These are phyloP conservation scores for Tetragonula carbonaria DNA, from an alignment of 2,888 invertebrate genomes.

Conservation along the genomic window DNA sequence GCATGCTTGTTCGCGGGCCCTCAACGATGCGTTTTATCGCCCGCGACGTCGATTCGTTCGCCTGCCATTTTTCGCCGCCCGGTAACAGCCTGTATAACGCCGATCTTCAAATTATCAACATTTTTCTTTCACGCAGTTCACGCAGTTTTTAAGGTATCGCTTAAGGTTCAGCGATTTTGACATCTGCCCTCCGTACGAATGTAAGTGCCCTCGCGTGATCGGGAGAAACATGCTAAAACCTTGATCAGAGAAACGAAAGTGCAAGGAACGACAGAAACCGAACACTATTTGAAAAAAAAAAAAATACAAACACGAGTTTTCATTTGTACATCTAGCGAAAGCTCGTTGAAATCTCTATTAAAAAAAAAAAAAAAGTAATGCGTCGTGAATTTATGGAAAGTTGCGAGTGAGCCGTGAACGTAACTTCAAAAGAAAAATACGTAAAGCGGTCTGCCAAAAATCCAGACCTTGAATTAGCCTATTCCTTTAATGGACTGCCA, in stretches of 20 bases:
- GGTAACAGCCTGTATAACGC: not conserved
- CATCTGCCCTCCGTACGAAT: not conserved
- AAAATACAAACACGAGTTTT: no score
- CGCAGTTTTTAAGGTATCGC: no score
- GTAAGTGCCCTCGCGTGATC: no score
- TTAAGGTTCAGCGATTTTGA: not conserved
- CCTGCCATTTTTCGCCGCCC: not conserved
- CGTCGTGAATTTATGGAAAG: no score
- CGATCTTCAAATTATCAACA: not conserved
- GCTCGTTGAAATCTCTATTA: no score
- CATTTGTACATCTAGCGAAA: no score
- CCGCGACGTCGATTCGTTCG: not conserved
- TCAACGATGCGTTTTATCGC: slow-evolving; percentile 31
- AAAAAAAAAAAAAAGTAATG: no score
- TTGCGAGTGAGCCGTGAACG: not conserved
- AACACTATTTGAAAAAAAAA: no score
- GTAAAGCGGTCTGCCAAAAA: slow-evolving; percentile 6
- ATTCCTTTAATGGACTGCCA: slow-evolving; percentile 53
- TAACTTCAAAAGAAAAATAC: slow-evolving; percentile 34
- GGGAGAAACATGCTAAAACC: no score
- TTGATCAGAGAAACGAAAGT: no score
- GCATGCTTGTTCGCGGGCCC: slow-evolving; percentile 9
- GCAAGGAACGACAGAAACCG: no score
- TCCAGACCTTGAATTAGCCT: not conserved
- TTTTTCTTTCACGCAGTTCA: not conserved